A percentile compares a stretch with the other conserved stretches of the same genome.
Conservation (phyloP, 2,888 invertebrate genomes). For the Agonopterix subpropinquella region DNA sequence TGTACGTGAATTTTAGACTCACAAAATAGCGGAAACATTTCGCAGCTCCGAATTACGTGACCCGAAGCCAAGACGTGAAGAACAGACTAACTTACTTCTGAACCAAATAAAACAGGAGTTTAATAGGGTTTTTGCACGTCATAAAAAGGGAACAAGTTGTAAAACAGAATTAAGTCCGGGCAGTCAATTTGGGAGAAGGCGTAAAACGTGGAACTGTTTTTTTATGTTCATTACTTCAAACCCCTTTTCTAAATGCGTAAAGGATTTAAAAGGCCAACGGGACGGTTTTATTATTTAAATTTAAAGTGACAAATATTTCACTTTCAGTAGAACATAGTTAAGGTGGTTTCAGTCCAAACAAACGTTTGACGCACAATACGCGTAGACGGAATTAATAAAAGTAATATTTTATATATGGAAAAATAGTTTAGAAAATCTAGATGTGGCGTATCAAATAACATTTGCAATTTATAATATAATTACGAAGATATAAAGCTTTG, state of each 20-base stretch:
- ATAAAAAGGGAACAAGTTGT: slow-evolving; percentile 24
- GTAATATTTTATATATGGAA: too few species aligned
- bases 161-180: slow-evolving; percentile 23
- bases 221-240: slow-evolving; percentile 13
- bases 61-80: slow-evolving; percentile 8
- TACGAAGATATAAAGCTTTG: too few species aligned
- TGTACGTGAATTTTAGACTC: background rate
- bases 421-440: too few species aligned
- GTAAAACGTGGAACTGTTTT: slow-evolving; percentile 17
- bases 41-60: slow-evolving; percentile 12
- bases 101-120: slow-evolving; percentile 18
- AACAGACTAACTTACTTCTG: slow-evolving; percentile 11
- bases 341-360: too few species aligned
- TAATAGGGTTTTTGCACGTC: slow-evolving; percentile 21
- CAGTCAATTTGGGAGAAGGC: slow-evolving; percentile 19
- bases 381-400: too few species aligned
- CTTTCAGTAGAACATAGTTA: too few species aligned
- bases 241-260: background rate
- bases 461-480: too few species aligned
- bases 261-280: background rate
- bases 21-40: background rate
- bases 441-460: too few species aligned
- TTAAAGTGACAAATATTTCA: background rate
- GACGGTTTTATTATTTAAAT: background rate
- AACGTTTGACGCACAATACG: too few species aligned